Evolutionary conservation across 1,140 invertebrate species (phyloP), one percentile per base, ranked within the genome.

Genomic region (Batillaria attramentaria): DNA sequence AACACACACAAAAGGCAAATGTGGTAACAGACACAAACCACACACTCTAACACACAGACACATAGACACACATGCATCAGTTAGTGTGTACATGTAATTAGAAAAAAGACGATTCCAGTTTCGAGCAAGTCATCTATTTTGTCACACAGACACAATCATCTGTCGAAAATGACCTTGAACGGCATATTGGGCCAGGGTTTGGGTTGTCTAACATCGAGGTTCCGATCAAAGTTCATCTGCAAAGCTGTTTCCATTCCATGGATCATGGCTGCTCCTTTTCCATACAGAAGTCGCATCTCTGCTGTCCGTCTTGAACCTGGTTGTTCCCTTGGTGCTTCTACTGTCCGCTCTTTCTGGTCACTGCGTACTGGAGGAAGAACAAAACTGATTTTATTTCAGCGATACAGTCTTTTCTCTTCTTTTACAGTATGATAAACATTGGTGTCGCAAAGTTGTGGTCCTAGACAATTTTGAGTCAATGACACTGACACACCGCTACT

Each of bases 111-210:
- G n/a, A n/a, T n/a, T n/a, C n/a, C n/a, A n/a, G n/a, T n/a, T n/a
- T n/a, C n/a, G n/a, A n/a, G n/a, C n/a, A n/a, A n/a, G n/a, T n/a
- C n/a, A n/a, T n/a, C n/a, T n/a, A n/a, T n/a, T n/a, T n/a, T n/a
- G n/a, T n/a, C n/a, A n/a, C n/a, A n/a, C n/a, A n/a, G n/a, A n/a
- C n/a, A n/a, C n/a, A n/a, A n/a, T n/a, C n/a, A n/a, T n/a, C n/a
- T n/a, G n/a, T n/a, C n/a, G 75, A 90, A 89, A n/a, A 85, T 68
- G 70, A 90, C 82, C 80, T 93, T 95, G 50, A 96, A 90, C 24
- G 95, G 94, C 85, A 95, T 94, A 88, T 94, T 94, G 0, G 95
- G 95, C 95, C 95, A 96, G 74, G 93, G 92, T 66, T 92, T 89
- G 28, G 94, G 93, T 82, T 94, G 94, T 24, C 91, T 84, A 78